These are phyloP conservation scores for Macrotrachela quadricornifera DNA, from an alignment of 1,140 invertebrate genomes.

Conservation along the genomic window DNA sequence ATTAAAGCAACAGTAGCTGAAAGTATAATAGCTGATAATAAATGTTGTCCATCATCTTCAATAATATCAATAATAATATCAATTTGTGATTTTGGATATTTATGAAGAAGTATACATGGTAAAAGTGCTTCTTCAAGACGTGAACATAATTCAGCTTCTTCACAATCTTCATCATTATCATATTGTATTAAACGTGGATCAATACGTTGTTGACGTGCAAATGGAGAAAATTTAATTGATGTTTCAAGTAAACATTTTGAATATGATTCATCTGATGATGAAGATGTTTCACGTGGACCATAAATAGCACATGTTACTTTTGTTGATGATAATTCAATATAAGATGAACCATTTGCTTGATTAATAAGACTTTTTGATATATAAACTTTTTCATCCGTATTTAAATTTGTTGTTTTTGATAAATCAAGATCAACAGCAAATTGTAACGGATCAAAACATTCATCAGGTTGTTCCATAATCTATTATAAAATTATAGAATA, in stretches of 20 bases:
- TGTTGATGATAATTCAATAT: slow-evolving; percentile 1
- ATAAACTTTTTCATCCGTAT: too few species aligned
- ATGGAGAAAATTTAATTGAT: slow-evolving; percentile 2
- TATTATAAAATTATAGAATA: too few species aligned
- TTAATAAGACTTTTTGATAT: not conserved
- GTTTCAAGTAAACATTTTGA: not conserved
- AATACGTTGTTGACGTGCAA: not conserved
- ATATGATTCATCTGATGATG: not conserved
- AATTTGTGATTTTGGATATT: slow-evolving; percentile 9
- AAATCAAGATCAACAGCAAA: too few species aligned
- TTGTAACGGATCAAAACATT: too few species aligned
- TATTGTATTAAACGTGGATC: not conserved
- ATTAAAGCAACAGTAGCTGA: slow-evolving; percentile 2
- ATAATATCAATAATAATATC: slow-evolving; percentile 5
- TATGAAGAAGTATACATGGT: slow-evolving; percentile 6
- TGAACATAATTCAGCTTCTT: slow-evolving; percentile 2
- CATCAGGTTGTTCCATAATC: too few species aligned
- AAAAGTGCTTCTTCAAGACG: slow-evolving; percentile 5
- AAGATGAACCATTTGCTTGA: slow-evolving; percentile 6
- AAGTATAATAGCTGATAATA: slow-evolving; percentile 1
- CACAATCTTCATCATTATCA: slow-evolving; percentile 1
- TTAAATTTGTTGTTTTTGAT: too few species aligned
- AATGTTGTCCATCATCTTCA: slow-evolving; percentile 4
- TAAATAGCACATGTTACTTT: slow-evolving; percentile 5
- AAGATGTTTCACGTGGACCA: slow-evolving; percentile 3